Evolutionary conservation across 2,113 vertebrate genomes (phyloP).

Genomic region (Malurus melanocephalus): DNA sequence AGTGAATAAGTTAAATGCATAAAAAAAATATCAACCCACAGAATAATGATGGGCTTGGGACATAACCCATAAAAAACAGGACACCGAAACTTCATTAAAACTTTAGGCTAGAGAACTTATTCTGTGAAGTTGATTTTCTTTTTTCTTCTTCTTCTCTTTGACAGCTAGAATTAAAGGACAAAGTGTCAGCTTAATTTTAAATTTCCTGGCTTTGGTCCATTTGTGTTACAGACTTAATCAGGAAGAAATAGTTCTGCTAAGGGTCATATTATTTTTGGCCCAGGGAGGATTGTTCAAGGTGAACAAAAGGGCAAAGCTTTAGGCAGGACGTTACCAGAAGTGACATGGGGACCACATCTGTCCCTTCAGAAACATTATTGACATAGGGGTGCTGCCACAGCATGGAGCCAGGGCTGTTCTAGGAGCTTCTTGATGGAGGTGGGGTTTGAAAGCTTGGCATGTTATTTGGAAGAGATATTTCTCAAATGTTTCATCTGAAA

Average conservation of each 20-base stretch:
- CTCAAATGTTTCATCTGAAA: background rate
- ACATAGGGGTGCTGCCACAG: background rate
- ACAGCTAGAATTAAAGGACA: constrained; percentile 13
- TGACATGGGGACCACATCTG: background rate
- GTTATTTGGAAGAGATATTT: background rate
- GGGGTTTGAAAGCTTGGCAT: background rate
- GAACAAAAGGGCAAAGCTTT: background rate
- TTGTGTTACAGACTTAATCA: background rate
- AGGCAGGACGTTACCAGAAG: background rate
- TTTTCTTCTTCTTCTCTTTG: constrained; percentile 1
- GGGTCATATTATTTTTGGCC: constrained; percentile 32
- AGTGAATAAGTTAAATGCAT: background rate
- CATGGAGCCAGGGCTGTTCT: background rate
- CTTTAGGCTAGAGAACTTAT: background rate
- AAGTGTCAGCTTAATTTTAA: constrained; percentile 18
- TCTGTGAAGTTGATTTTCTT: constrained; percentile 4
- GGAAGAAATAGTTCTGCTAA: constrained; percentile 10
- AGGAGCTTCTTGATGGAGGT: background rate
- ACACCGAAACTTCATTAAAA: background rate
- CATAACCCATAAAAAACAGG: background rate
- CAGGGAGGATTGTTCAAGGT: constrained; percentile 2
- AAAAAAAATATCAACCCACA: background rate
- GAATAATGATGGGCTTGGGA: background rate
- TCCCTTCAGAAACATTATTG: background rate
- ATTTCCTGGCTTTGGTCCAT: background rate